Evolutionary conservation across 2,888 invertebrate genomes (phyloP).

Genomic region (Crepidodera aurea): DNA sequence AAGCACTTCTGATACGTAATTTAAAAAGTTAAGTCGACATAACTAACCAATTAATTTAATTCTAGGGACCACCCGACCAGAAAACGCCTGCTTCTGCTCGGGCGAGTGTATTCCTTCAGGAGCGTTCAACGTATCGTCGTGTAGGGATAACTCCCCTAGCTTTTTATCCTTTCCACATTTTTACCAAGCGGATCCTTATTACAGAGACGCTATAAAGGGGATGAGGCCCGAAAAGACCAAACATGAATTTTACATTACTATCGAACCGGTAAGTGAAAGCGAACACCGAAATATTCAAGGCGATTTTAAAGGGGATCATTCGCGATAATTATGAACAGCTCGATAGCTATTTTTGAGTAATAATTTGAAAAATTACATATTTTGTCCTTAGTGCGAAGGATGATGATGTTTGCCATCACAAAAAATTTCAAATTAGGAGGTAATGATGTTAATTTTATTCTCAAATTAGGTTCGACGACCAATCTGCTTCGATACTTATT

Average conservation of each 20-base stretch:
- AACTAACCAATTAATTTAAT: too few species aligned
- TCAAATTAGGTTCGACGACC: too few species aligned
- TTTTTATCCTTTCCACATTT: conserved; percentile 87
- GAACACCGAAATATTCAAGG: conserved; percentile 1
- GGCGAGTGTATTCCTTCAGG: conserved; percentile 78
- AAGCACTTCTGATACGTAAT: too few species aligned
- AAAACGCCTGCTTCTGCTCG: conserved; percentile 77
- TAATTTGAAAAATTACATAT: too few species aligned
- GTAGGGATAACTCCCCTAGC: conserved; percentile 79
- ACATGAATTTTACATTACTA: conserved; percentile 78
- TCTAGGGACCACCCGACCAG: conserved; percentile 66
- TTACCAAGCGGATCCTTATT: conserved; percentile 73
- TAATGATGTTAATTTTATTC: too few species aligned
- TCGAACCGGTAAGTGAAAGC: conserved; percentile 71
- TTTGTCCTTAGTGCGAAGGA: too few species aligned
- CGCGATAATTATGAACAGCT: too few species aligned
- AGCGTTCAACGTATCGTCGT: conserved; percentile 77
- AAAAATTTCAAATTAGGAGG: too few species aligned
- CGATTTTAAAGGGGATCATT: conserved; percentile 1
- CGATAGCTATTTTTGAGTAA: too few species aligned
- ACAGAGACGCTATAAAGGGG: conserved; percentile 70
- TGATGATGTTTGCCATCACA: too few species aligned
- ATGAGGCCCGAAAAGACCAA: conserved; percentile 71
- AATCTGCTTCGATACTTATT: too few species aligned
- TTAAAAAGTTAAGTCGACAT: too few species aligned